Conservation (phyloP, 2,888 invertebrate species). For the Lasioglossum malachurum region DNA sequence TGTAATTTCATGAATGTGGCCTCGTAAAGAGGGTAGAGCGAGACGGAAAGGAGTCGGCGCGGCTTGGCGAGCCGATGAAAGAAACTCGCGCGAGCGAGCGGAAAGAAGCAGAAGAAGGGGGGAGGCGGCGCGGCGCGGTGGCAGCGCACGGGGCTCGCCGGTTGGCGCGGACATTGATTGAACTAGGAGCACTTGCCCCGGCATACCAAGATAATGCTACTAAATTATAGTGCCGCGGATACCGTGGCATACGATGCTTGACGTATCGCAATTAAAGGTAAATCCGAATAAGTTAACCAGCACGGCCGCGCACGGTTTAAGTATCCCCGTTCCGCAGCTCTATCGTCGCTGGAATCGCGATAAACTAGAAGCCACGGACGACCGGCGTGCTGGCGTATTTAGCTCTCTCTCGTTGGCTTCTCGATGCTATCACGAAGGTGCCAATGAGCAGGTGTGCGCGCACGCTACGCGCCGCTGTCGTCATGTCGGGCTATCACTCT, state of each 20-base stretch:
- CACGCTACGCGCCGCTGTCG: conserved; percentile 12
- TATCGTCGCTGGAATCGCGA: conserved; percentile 47
- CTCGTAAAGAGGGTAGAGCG: neutral
- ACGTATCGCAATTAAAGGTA: conserved; percentile 77
- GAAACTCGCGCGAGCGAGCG: conserved; percentile 19
- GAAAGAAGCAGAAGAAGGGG: conserved; percentile 46
- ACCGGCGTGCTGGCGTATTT: conserved; percentile 8
- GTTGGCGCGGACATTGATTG: conserved; percentile 77
- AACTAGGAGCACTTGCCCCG: conserved; percentile 80
- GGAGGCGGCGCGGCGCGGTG: conserved; percentile 34
- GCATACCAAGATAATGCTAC: conserved; percentile 80
- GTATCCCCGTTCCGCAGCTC: conserved; percentile 31
- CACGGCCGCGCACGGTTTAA: conserved; percentile 15
- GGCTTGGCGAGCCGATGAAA: neutral
- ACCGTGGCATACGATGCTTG: conserved; percentile 69
- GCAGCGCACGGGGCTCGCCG: neutral
- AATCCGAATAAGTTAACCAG: conserved; percentile 57
- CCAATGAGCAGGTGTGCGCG: conserved; percentile 42
- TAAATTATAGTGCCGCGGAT: conserved; percentile 78
- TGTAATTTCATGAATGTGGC: conserved; percentile 24
- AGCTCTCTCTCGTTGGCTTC: conserved; percentile 9
- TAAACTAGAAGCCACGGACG: conserved; percentile 31
- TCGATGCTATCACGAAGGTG: conserved; percentile 53
- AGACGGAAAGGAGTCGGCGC: conserved; percentile 2
- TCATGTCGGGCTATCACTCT: conserved; percentile 8